Evolutionary conservation across 1,140 invertebrate genomes (phyloP), one percentile per base, ranked within the genome.

Genomic region (Atta cephalotes): DNA sequence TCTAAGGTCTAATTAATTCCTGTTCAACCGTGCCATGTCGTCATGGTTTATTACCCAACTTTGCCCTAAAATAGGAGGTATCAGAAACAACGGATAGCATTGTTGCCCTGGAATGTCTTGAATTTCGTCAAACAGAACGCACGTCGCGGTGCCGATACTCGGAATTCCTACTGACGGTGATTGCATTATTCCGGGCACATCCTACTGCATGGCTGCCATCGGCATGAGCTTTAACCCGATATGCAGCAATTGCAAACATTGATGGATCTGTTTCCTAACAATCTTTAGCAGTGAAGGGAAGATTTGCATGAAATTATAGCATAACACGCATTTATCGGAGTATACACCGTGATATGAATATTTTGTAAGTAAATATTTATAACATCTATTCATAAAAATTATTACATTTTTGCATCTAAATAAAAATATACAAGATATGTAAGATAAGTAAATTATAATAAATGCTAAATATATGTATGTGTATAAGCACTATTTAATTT

Each of bases 111-210:
- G 62, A 88, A 88, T 85, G 65, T 63, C 89, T 85, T 76, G 74
- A 90, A 90, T 90, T 89, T 80, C 88, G 88, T 89, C 88, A 85
- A 78, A 82, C 51, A 56, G 80, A 35, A 21, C 53, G 68, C 39
- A 45, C 63, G 58, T 66, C 82, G 65, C 62, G 66, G 56, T 18
- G 28, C 76, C 77, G 86, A 90, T 88, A 85, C 62, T 62, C 87
- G 76, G 65, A 84, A 90, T 91, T 88, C 90, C 76, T 62, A 56
- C 35, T 28, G 68, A 74, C 77, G 65, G 58, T 90, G 89, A 90
- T 90, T 89, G 70, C 88, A 86, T 87, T 90, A 88, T 90, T 68
- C 56, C 63, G n/a, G 6, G 74, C 74, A 58, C 87, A 71, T 89
- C 80, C 76, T 81, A 86, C 85, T 71, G 76, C 80, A 81, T 65